These are phyloP conservation scores for Aldabrachelys gigantea DNA, from an alignment of 2,113 vertebrate species.

Conservation along the genomic window DNA sequence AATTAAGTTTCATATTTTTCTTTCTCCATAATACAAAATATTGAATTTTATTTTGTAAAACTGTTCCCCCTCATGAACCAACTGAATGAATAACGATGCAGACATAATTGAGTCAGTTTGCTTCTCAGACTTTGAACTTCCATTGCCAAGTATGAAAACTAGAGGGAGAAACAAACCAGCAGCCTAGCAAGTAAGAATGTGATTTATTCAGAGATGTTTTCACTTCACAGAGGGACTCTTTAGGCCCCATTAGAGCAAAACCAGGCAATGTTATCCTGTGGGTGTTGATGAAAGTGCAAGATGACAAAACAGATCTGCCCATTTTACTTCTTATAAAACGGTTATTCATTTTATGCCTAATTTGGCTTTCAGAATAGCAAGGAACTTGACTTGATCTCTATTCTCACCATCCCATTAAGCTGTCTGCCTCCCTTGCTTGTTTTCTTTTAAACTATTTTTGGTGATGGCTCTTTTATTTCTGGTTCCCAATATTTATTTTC, in stretches of 20 bases:
- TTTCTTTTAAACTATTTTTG: conserved; percentile 40
- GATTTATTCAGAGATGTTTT: conserved; percentile 38
- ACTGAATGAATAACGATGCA: background rate
- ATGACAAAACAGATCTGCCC: background rate
- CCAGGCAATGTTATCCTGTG: accelerated
- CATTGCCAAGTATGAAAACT: background rate
- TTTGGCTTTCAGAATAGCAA: conserved; percentile 41
- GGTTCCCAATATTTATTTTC: conserved; percentile 30
- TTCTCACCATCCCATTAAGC: conserved; percentile 5
- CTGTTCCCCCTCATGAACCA: background rate
- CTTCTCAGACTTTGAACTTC: background rate
- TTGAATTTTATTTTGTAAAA: background rate
- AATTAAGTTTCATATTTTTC: background rate
- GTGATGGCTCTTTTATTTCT: background rate
- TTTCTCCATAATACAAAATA: background rate
- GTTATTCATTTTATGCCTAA: background rate
- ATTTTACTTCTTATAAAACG: background rate
- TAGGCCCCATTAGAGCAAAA: conserved; percentile 20
- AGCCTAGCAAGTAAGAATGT: conserved; percentile 33
- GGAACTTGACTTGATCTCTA: conserved; percentile 48
- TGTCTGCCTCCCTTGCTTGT: conserved; percentile 18
- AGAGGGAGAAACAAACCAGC: conserved; percentile 14
- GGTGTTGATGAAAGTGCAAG: background rate
- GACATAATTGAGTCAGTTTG: background rate
- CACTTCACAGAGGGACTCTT: background rate